Conservation (phyloP, 23 tunicate genomes). For the Clavelina lepadiformis region DNA sequence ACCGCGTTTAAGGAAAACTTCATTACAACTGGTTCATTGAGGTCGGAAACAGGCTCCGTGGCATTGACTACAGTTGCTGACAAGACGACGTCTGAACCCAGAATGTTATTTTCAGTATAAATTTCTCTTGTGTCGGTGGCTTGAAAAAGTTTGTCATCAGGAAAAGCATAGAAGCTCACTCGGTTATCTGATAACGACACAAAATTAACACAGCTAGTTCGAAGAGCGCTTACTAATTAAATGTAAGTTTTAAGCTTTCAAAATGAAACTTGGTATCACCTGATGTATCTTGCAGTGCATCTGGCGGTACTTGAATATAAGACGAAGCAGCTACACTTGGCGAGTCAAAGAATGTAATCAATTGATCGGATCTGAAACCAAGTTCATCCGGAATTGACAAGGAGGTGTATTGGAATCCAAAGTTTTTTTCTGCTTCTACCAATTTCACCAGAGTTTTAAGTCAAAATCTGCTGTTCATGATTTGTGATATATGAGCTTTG, state of each 20-base stretch:
- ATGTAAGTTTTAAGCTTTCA: too few species aligned
- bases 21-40: not conserved
- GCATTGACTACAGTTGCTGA: not conserved
- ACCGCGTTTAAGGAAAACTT: not conserved
- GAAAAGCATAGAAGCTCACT: not conserved
- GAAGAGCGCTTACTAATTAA: too few species aligned
- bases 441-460: too few species aligned
- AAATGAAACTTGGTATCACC: too few species aligned
- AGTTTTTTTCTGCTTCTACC: not conserved
- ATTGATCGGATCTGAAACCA: slow-evolving; percentile 27
- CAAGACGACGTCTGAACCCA: not conserved
- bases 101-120: not conserved
- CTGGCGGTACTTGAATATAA: slow-evolving; percentile 11
- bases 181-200: not conserved
- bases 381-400: not conserved
- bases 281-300: not conserved
- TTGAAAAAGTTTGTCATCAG: too few species aligned
- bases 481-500: too few species aligned
- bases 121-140: too few species aligned
- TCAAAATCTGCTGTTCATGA: too few species aligned
- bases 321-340: slow-evolving; percentile 3
- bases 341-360: slow-evolving; percentile 1
- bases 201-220: too few species aligned
- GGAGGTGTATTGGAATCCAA: not conserved
- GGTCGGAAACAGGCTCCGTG: not conserved